Percentiles rank a stretch among this genome's conserved stretches.
These are phyloP conservation scores for Hexactinellida sp. DNA, from an alignment of 37 sponge, comb jelly and placozoan genomes.

Conservation along the genomic window DNA sequence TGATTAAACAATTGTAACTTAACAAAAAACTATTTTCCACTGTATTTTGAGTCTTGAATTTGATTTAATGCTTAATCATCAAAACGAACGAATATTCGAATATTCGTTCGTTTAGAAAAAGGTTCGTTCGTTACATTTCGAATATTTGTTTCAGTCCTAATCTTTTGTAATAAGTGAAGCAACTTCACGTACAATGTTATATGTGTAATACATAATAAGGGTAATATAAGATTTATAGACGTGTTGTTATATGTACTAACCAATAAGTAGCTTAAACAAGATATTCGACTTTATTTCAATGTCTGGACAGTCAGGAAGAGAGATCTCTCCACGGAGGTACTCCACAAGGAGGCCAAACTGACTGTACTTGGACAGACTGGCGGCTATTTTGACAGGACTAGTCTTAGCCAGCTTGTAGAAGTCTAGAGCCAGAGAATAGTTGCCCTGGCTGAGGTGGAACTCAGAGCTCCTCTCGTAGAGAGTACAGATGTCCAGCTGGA, in stretches of 20 bases:
- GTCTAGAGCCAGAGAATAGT: background rate
- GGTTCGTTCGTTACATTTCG: too few relatives aligned
- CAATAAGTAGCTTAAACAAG: background rate
- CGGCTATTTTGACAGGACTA: background rate
- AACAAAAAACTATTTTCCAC: too few relatives aligned
- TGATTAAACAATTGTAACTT: too few relatives aligned
- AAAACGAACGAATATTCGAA: too few relatives aligned
- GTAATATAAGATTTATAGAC: too few relatives aligned
- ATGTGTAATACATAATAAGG: too few relatives aligned
- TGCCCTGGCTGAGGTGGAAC: background rate
- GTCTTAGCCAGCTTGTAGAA: constrained; percentile 10
- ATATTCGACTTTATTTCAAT: background rate
- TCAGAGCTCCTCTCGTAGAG: background rate
- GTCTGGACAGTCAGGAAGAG: background rate
- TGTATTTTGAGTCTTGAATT: too few relatives aligned
- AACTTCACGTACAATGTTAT: too few relatives aligned
- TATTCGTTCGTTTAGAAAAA: too few relatives aligned
- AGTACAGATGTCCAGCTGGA: background rate
- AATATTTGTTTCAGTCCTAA: too few relatives aligned
- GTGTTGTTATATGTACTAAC: background rate
- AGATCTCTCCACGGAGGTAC: background rate
- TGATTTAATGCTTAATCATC: too few relatives aligned
- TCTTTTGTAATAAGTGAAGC: too few relatives aligned
- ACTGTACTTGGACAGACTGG: background rate
- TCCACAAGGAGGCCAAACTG: background rate